Evolutionary conservation across 2,113 vertebrate genomes (phyloP), one percentile per base, ranked within the genome.

Genomic region (Indri indri): DNA sequence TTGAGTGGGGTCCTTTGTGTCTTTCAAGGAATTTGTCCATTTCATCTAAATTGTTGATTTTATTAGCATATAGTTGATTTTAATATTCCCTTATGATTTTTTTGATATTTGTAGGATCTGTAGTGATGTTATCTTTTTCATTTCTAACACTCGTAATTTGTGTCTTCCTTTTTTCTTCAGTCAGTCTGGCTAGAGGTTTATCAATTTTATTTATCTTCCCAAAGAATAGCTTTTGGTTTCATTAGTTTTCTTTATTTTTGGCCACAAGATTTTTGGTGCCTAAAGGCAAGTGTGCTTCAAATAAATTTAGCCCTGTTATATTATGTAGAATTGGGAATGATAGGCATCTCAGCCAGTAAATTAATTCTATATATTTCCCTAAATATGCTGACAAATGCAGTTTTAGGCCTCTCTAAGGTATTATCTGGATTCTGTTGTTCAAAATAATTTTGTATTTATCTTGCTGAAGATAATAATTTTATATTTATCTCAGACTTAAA

Each of bases 391-490:
- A 79, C 82, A 17, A 88, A 65, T 3, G 89, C 17, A 91, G 32
- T 74, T 95, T 96, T 77, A 94, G 50, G 34, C 25, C 70, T 97
- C 52, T 80, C 66, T 87, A 14, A 85, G 30, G 42, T 1, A 96
- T 86, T 74, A 96, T 95, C 34, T 96, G 81, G 45, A 95, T 96
- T 93, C 27, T 93, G 76, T 85, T 95, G 80, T 86, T 93, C 74
- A 96, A 82, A 94, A 88, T 91, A 95, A 86, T 87, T 95, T 91
- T 95, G 7, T n/a, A 88, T 93, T 90, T 89, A 87, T 93, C 47
- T 95, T 90, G 52, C 71, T 65, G 59, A 92, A 94, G 57, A 96
- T 63, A 83, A 91, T 88, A 66, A 88, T 87, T 95, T 91, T 95
- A 6, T n/a, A 88, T 93, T 90, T 89, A 89, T 93, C 47, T 95